These are phyloP conservation scores for Chiloscyllium punctatum DNA, from an alignment of 2,797 vertebrate species.

Conservation along the genomic window DNA sequence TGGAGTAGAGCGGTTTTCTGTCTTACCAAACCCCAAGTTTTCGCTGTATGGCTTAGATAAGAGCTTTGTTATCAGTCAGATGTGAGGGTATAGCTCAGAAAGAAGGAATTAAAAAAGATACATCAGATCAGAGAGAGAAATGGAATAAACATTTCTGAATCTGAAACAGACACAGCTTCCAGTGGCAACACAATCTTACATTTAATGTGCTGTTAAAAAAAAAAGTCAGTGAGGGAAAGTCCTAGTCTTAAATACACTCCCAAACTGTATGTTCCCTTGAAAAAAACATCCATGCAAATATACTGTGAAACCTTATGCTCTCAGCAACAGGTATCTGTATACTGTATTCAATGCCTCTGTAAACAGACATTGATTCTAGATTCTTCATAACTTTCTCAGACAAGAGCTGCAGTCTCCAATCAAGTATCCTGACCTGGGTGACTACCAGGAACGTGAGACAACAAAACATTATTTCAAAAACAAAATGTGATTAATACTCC, in stretches of 20 bases:
- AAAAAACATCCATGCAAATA: background rate
- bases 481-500: background rate
- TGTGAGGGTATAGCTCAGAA: background rate
- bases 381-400: background rate
- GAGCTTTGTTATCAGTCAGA: conserved; percentile 2
- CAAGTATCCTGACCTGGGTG: background rate
- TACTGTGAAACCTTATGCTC: background rate
- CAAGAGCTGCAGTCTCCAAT: too few relatives aligned
- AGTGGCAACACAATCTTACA: background rate
- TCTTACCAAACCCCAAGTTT: background rate
- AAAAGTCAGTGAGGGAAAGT: background rate
- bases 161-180: background rate
- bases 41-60: conserved; percentile 10
- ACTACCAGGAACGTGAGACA: background rate
- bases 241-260: background rate
- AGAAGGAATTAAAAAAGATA: background rate
- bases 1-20: background rate
- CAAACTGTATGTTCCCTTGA: background rate
- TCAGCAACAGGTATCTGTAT: background rate
- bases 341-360: background rate
- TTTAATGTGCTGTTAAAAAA: background rate
- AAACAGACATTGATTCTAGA: background rate
- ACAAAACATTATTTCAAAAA: background rate
- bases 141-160: background rate
- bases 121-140: background rate